phyloP scores from a whole-genome alignment of 2,888 invertebrate species.

The Oxycera nigricornis region DNA sequence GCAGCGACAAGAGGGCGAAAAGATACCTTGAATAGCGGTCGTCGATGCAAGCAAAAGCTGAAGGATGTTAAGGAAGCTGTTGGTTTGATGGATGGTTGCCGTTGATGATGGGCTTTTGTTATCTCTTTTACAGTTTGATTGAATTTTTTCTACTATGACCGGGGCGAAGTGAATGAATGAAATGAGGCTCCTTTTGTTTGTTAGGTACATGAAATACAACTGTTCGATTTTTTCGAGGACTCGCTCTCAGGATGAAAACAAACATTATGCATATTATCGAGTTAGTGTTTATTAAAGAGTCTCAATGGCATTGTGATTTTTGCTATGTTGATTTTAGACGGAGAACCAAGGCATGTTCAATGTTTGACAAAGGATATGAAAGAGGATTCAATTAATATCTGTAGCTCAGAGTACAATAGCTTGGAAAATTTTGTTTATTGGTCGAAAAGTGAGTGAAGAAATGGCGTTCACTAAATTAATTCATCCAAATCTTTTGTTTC shows the following conservation, averaged over 20 bases:
- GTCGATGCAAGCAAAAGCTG: constrained; percentile 4
- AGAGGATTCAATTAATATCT: background rate
- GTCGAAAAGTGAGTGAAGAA: too few species aligned
- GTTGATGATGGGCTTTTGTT: constrained; percentile 46
- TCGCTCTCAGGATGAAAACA: background rate
- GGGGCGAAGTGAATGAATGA: constrained; percentile 2
- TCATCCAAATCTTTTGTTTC: too few species aligned
- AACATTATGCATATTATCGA: constrained; percentile 26
- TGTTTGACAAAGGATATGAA: background rate
- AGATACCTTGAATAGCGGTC: background rate
- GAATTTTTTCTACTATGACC: constrained; percentile 43
- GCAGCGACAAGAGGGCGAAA: background rate
- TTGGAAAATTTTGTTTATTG: too few species aligned
- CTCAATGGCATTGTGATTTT: background rate
- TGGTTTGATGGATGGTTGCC: constrained; percentile 46
- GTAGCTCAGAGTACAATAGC: too few species aligned
- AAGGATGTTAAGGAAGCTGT: constrained; percentile 15
- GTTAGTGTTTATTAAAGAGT: background rate
- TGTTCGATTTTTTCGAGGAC: constrained; percentile 42
- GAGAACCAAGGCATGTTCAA: background rate
- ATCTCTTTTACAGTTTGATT: constrained; percentile 46
- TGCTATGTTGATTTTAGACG: background rate
- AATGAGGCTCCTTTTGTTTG: constrained; percentile 1
- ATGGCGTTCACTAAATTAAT: too few species aligned
- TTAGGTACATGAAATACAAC: constrained; percentile 45